Base-by-base conservation (phyloP, 2,797 vertebrate genomes). In the Pagetopsis macropterus region DNA sequence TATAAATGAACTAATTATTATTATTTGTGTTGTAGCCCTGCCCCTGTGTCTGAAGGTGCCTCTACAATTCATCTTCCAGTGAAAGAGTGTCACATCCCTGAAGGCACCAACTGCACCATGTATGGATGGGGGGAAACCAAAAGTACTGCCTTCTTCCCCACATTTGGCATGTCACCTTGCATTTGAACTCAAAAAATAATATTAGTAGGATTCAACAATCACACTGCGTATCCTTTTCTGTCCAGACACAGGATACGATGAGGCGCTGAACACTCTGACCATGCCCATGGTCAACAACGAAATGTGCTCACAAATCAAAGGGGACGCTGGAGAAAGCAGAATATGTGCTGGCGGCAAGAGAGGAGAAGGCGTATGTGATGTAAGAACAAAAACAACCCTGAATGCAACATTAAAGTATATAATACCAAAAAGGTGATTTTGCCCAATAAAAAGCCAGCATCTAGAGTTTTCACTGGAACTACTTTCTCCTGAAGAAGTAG, bases 91-190 rank as follows among this genome's bases (percentile, higher is more conserved):
- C 96, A 94, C 71, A 96, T 98, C 90, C 84, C 95, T 19, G 96
- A 98, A 85, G 96, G 95, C 83, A 97, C 95, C 76, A 94, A 93
- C 78, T 99, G 98, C 92, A 96, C 95, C 91, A 96, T 99, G 93
- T 99, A 98, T 65, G 98, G 98, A 92, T 99, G 97, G 97, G 98
- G 98, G 88, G 96, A 99, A 89, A 99, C 97, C 80, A 97, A 97
- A 97, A 95, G 98, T 99, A 97, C 89, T 88, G 84, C 49, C 67
- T 51, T 64, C 73, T 68, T 70, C 55, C 64, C 65, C 72, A 59
- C 43, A 61, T 9, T 75, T 48, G 27, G 56, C 23, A 27, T 58
- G 7, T 3, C 66, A 65, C 57, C 15, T 45, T 75, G 4, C 19
- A 61, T 50, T 46, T 16, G 2, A 58, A 27, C 10, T 68, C 72